Percentiles rank a stretch among this genome's conserved stretches.
Evolutionary conservation across 1,140 invertebrate genomes (phyloP).

Genomic region (Brachionus sp.): DNA sequence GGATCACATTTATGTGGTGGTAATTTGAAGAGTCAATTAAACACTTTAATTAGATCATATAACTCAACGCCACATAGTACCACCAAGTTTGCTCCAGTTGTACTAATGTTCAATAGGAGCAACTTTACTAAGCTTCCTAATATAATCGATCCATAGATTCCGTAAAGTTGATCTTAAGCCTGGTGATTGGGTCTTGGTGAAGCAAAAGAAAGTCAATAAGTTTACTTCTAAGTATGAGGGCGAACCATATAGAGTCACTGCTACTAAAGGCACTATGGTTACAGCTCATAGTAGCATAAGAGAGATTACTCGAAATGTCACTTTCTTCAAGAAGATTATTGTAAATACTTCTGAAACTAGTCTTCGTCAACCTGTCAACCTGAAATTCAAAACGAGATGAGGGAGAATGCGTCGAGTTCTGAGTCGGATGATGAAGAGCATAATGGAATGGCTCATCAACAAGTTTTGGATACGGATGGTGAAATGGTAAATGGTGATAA

Average conservation of each 20-base stretch:
- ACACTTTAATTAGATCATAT: neutral
- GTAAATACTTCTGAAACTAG: neutral
- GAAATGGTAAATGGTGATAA: neutral
- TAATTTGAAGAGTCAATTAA: too few species aligned
- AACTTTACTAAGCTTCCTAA: too few species aligned
- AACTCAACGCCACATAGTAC: neutral
- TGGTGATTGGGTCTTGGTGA: neutral
- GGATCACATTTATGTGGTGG: neutral
- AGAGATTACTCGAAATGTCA: too few species aligned
- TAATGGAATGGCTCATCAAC: neutral
- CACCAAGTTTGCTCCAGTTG: too few species aligned
- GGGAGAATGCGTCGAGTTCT: neutral
- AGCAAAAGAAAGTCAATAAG: neutral
- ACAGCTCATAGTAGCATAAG: too few species aligned
- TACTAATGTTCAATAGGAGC: too few species aligned
- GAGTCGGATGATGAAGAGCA: neutral
- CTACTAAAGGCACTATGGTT: too few species aligned
- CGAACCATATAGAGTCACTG: neutral
- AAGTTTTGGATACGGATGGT: neutral
- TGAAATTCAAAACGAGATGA: neutral
- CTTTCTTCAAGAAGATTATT: neutral
- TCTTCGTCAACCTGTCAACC: too few species aligned
- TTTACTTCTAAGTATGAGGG: neutral
- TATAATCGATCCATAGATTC: too few species aligned
- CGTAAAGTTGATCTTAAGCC: neutral